Base-by-base conservation (phyloP, 92 coral and sea anemone species). In the Actinernus sp. region DNA sequence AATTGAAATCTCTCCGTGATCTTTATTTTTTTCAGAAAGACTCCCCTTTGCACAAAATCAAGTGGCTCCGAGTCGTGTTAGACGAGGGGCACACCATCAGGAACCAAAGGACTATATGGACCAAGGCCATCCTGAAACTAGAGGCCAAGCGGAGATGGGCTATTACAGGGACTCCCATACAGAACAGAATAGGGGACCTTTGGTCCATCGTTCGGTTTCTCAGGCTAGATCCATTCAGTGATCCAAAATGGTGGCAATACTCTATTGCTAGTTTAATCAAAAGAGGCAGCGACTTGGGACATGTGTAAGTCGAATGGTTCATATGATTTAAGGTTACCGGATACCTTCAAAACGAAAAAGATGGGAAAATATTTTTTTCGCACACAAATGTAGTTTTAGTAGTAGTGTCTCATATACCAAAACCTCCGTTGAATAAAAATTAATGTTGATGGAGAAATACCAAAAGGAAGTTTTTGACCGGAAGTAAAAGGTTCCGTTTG, bases 111-210 rank as follows among this genome's bases (percentile, higher is more conserved):
- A 90, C 97, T 5, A 49, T 58, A 3, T 49, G 72, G 7, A 71
- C 92, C 16, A 90, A 90, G 62, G 72, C 89, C 1, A 79, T 74
- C 48, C 40, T 71, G 1, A 75, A 74, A 20, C 61, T 90, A 16
- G 78, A 50, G 31, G 92, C 82, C 1, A 61, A 61, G 55, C 79
- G 92, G 2, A 78, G 92, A 19, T 90, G 97, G 97, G 92, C 75
- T 9, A 65, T 90, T 6, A 85, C 97, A 53, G 97, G 97, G 17
- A 90, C 97, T 5, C 97, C 97, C 19, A 90, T 90, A 64, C 97
- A 90, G 50, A 90, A 90, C 79, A 73, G 92, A 37, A 40, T 71
- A 26, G 92, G 81, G 25, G 97, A 90, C 68, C 62, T 85, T 65
- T 76, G 84, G 80, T 82, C 92, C 11, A 37, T 90, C 31, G 26